Conservation (phyloP, 2,797 vertebrate genomes). For the Cynopterus sphinx region DNA sequence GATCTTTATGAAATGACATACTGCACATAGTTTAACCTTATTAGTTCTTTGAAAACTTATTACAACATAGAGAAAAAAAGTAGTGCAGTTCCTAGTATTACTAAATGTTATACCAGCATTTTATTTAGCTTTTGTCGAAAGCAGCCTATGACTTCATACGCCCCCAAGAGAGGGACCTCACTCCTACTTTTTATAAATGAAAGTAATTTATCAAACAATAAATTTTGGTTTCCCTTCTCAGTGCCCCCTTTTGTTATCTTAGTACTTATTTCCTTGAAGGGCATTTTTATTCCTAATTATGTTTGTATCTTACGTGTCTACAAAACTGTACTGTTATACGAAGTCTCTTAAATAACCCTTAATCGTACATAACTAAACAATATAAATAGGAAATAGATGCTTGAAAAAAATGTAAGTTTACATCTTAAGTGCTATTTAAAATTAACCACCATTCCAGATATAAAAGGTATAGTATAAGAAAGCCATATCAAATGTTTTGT, state of each 20-base stretch:
- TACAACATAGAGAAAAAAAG: not conserved
- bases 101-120: not conserved
- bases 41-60: not conserved
- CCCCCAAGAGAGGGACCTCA: not conserved
- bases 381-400: not conserved
- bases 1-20: not conserved
- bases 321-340: not conserved
- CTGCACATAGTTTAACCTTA: not conserved
- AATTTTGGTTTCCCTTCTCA: not conserved
- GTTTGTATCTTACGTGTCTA: not conserved
- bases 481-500: not conserved
- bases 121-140: not conserved
- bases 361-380: not conserved
- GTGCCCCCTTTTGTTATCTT: not conserved
- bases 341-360: not conserved
- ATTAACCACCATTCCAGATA: not conserved
- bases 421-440: conserved; percentile 1
- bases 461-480: not conserved
- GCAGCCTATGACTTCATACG: not conserved
- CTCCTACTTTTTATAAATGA: not conserved
- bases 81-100: not conserved
- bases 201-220: not conserved
- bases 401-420: not conserved
- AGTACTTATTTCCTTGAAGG: not conserved
- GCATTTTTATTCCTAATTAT: conserved; percentile 14